Evolutionary conservation across 2,888 invertebrate species (phyloP).

Genomic region (Aporophyla nigra): DNA sequence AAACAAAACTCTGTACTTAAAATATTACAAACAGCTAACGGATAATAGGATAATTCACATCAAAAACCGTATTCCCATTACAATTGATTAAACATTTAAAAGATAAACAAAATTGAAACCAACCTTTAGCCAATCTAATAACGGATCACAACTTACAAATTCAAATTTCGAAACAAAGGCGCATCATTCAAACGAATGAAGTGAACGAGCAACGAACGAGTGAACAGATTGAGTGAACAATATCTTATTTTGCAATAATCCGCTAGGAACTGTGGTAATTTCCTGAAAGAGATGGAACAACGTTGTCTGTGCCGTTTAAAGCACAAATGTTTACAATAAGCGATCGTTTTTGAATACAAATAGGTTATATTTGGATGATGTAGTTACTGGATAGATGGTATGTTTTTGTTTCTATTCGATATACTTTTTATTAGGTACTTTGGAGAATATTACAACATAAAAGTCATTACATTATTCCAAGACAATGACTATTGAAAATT

Average conservation of each 20-base stretch:
- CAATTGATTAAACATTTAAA: constrained; percentile 65
- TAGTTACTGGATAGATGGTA: constrained; percentile 43
- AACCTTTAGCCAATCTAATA: constrained; percentile 63
- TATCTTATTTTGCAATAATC: constrained; percentile 90
- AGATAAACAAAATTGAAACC: constrained; percentile 68
- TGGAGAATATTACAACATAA: background rate
- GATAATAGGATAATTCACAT: constrained; percentile 33
- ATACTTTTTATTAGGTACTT: constrained; percentile 4
- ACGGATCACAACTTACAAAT: constrained; percentile 73
- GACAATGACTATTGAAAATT: background rate
- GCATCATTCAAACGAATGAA: constrained; percentile 84
- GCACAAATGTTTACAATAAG: constrained; percentile 79
- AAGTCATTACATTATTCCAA: background rate
- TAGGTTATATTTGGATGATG: constrained; percentile 65
- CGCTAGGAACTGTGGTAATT: constrained; percentile 89
- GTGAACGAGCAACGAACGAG: constrained; percentile 78
- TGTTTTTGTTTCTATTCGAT: constrained; percentile 48
- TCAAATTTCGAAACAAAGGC: constrained; percentile 83
- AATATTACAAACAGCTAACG: constrained; percentile 2
- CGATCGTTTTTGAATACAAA: constrained; percentile 78
- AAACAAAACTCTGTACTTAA: constrained; percentile 17
- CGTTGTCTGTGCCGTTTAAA: constrained; percentile 81
- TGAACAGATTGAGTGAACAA: constrained; percentile 89
- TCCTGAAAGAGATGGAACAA: constrained; percentile 88
- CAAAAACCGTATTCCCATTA: constrained; percentile 46